phyloP scores from a whole-genome alignment of 2,797 vertebrate species.

The Artibeus jamaicensis region DNA sequence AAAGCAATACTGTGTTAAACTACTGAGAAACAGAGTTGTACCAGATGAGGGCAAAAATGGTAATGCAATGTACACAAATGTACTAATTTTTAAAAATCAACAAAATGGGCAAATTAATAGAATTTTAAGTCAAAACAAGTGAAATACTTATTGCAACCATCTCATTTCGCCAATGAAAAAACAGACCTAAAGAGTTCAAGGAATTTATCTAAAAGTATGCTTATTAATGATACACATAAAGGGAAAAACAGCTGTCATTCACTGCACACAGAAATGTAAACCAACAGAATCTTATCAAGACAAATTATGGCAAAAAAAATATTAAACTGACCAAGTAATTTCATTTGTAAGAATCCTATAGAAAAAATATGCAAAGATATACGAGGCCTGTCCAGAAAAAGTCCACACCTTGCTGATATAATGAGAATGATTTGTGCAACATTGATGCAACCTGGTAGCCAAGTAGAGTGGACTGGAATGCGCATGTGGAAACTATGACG shows the following conservation, averaged over 20 bases:
- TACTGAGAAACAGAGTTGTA: neutral
- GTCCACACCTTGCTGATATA: neutral
- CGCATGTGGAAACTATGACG: neutral
- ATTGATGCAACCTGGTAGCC: neutral
- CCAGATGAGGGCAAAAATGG: neutral
- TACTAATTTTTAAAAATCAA: neutral
- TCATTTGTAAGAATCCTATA: neutral
- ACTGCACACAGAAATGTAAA: neutral
- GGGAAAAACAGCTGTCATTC: neutral
- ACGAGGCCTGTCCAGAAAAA: neutral
- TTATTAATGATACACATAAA: neutral
- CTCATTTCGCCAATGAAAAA: neutral
- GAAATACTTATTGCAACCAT: neutral
- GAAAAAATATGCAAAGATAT: neutral
- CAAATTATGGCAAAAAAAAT: neutral
- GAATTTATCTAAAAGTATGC: neutral
- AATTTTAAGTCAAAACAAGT: neutral
- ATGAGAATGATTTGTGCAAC: neutral
- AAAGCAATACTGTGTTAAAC: neutral
- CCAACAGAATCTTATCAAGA: neutral
- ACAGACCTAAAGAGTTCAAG: neutral
- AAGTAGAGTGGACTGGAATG: neutral
- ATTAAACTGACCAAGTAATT: neutral
- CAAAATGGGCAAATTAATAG: neutral
- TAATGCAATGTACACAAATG: neutral